Base-by-base conservation (phyloP, 2,888 invertebrate genomes). In the Tromatobia lineatoria region DNA sequence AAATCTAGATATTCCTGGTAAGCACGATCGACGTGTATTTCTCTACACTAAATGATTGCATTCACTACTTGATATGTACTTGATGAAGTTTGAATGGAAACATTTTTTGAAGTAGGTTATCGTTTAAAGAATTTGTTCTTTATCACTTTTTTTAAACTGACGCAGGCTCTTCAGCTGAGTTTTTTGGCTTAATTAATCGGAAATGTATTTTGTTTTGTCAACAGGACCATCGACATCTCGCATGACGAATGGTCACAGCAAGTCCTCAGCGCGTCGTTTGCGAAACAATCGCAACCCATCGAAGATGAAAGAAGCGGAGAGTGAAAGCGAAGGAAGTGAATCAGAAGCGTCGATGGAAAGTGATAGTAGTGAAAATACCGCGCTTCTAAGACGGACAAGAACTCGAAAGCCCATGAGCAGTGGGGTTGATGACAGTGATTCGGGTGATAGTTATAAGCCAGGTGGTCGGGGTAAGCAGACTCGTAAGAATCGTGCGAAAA, bases 381-480 rank as follows among this genome's bases (percentile, higher is more conserved):
- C 89, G 34, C 86, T 90, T 80, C 87, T 86, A 73, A 90, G 90
- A 67, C 88, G 90, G 86, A 91, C 86, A 82, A 92, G 90, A 86
- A 92, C 87, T 80, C 88, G 88, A 82, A 90, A 88, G 85, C 88
- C 87, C 38, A 88, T 88, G 83, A 91, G 87, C 52, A 94, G 93
- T 75, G 91, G 88, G 47, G 87, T 83, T 20, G 86, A 86, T 47
- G 94, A 93, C 45, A 93, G 94, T 80, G 95, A 95, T 88, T 95
- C 95, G 0, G 95, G 95, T 85, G 95, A 95, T 18, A 94, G 94
- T 88, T 95, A 95, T 86, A 95, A 94, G 77, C 95, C 95, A 10
- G 94, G 94, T 67, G 92, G 88, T 18, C 92, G 92, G 23, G 91
- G 92, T 6, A 94, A 92, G 67, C 91, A 91, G 69, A 90, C 90